Base-by-base conservation (phyloP, 2,888 invertebrate species). In the Cylindroiulus punctatus region DNA sequence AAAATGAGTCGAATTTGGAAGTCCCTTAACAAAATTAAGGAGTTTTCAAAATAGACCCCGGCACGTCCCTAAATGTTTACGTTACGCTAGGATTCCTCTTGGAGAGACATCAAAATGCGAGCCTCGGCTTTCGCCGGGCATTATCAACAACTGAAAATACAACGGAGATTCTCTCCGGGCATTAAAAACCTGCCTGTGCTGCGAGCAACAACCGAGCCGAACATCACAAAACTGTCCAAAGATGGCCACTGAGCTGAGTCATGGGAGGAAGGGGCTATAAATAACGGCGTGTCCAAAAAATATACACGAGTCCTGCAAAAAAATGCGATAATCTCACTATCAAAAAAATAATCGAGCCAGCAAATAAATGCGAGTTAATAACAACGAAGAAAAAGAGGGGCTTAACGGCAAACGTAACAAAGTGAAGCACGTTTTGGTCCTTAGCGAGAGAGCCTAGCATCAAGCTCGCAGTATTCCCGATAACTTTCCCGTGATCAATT, bases 21-120 rank as follows among this genome's bases (percentile, higher is more conserved):
- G n/a, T n/a, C n/a, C n/a, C n/a, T n/a, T n/a, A n/a, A n/a, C n/a
- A n/a, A n/a, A n/a, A n/a, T n/a, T n/a, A n/a, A n/a, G n/a, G n/a
- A 36, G 36, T 36, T 36, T 36, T n/a, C n/a, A n/a, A n/a, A n/a
- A n/a, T 52, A n/a, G 65, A 65, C 65, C 65, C 5, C 12, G 22
- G 22, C 65, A 65, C 65, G 12, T 65, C 10, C 22, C 22, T 22
- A 65, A 65, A 57, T n/a, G 52, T 57, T 57, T 19, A n/a, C 5
- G 52, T 1, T 52, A 57, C 52, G 7, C n/a, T 8, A 17, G 12
- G 52, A n/a, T 57, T n/a, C n/a, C 52, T 57, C 26, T 22, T 65
- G 65, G 65, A 57, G 36, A 36, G 22, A 65, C 65, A 65, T 65
- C 65, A 65, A 65, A 65, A 65, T 65, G 65, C 65, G n/a, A 65